Conservation (phyloP, 2,113 vertebrate genomes). For the Azemiops feae region DNA sequence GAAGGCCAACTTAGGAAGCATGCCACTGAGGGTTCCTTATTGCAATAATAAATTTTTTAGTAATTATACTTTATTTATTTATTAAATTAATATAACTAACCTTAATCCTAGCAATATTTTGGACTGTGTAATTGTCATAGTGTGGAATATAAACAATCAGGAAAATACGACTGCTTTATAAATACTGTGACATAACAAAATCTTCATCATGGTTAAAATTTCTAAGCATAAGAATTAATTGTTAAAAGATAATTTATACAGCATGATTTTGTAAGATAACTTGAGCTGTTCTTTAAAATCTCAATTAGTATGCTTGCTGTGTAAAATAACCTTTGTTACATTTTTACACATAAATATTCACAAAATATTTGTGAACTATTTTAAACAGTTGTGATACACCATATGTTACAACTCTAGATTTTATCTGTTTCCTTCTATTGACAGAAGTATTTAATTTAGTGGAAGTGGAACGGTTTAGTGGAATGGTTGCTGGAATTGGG, state of each 20-base stretch:
- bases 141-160: too few species aligned
- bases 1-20: too few species aligned
- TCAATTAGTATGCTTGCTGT: background rate
- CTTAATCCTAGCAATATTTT: too few species aligned
- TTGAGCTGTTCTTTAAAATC: background rate
- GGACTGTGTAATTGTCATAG: too few species aligned
- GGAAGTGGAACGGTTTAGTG: background rate
- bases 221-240: background rate
- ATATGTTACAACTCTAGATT: background rate
- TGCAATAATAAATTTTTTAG: too few species aligned
- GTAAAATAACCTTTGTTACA: background rate
- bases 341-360: background rate
- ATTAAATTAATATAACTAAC: too few species aligned
- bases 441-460: background rate
- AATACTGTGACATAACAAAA: background rate
- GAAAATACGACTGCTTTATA: background rate
- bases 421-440: background rate
- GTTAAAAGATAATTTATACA: too few species aligned
- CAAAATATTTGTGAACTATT: background rate
- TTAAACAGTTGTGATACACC: background rate
- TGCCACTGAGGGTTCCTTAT: too few species aligned
- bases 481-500: too few species aligned
- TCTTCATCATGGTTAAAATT: background rate
- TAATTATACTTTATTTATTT: too few species aligned
- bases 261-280: background rate